Evolutionary conservation across 1,140 invertebrate genomes (phyloP).

Genomic region (Aphaenogaster floridana): DNA sequence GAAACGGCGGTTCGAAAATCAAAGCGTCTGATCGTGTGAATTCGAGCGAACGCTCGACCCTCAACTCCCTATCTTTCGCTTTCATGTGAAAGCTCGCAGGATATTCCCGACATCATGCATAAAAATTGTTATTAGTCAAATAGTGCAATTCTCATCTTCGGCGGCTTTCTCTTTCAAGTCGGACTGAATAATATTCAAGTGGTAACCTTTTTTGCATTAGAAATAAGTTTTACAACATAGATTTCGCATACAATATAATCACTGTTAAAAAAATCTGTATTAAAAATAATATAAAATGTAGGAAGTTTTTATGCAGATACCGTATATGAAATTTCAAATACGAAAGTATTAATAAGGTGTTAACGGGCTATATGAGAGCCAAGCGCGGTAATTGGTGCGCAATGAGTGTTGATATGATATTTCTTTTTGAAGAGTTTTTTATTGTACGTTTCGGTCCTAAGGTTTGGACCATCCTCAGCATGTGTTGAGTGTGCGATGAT

Average conservation of each 20-base stretch:
- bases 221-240: not conserved
- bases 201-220: not conserved
- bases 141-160: not conserved
- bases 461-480: no score
- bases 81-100: conserved; percentile 48
- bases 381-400: no score
- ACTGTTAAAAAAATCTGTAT: no score
- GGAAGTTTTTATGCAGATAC: no score
- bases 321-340: no score
- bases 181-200: not conserved
- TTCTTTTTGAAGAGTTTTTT: no score
- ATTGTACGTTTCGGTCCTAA: no score
- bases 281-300: no score
- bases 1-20: conserved; percentile 69
- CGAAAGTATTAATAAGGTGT: no score
- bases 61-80: conserved; percentile 35
- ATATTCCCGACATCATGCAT: conserved; percentile 38
- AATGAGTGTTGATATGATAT: no score
- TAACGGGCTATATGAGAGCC: no score
- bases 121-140: conserved; percentile 60
- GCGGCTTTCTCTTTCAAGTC: not conserved
- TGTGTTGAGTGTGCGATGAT: no score
- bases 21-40: conserved; percentile 73
- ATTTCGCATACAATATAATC: not conserved
- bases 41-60: conserved; percentile 69